Conservation (phyloP, 2,797 vertebrate species). For the Hozukius guyotensis region DNA sequence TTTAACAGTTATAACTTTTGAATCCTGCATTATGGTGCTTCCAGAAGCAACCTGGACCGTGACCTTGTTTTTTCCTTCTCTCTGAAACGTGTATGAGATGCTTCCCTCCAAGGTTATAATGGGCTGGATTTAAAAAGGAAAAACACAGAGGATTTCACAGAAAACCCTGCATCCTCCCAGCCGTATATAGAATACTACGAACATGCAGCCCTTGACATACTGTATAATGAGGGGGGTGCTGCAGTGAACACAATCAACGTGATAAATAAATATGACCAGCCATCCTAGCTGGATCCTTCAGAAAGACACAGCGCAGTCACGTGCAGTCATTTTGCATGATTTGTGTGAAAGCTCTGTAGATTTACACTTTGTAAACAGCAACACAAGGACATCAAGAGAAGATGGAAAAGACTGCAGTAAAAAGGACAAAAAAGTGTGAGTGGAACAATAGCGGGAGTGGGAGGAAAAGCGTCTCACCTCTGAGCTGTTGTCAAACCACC, state of each 20-base stretch:
- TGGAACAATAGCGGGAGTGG: constrained; percentile 19
- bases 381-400: constrained; percentile 13
- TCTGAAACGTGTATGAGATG: constrained; percentile 86
- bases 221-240: constrained; percentile 63
- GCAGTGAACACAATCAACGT: constrained; percentile 53
- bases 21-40: constrained; percentile 91
- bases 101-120: constrained; percentile 95
- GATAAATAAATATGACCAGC: constrained; percentile 63
- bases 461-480: constrained; percentile 85
- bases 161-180: constrained; percentile 13
- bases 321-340: constrained; percentile 40
- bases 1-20: constrained; percentile 91
- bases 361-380: constrained; percentile 27
- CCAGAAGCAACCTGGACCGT: constrained; percentile 94
- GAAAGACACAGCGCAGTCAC: constrained; percentile 26
- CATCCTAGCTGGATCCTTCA: constrained; percentile 24
- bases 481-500: constrained; percentile 97
- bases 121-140: constrained; percentile 84
- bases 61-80: constrained; percentile 88
- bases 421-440: constrained; percentile 1
- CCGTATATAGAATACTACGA: constrained; percentile 28
- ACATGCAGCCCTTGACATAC: constrained; percentile 58
- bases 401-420: constrained; percentile 17
- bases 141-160: constrained; percentile 40
- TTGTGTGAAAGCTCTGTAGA: constrained; percentile 39